Evolutionary conservation across 1,140 invertebrate genomes (phyloP), one percentile per base, ranked within the genome.

Genomic region (Drosophila pandora): DNA sequence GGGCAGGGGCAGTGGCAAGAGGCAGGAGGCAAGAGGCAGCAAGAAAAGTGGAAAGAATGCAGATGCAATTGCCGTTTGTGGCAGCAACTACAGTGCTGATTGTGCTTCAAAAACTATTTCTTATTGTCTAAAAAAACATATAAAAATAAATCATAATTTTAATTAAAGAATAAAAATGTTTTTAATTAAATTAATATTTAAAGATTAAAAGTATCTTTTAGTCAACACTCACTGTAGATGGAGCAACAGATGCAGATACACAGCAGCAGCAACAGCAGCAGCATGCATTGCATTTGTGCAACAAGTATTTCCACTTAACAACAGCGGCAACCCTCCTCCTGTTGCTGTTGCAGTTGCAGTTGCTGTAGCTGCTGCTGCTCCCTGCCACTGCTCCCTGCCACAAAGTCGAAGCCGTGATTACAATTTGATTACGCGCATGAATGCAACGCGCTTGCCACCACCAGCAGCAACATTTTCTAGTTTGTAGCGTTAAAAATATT

Each of bases 231-330:
- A 85, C 82, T 87, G 81, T 87, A 74, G 21, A 71, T 28, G 32
- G 61, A 28, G 54, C 71, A 74, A 73, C 65, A 74, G 67, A 57
- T 81, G 80, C 74, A 75, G 71, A 71, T 74, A 68, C 59, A 79
- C 70, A 75, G 53, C 62, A 67, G 65, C 68, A 52, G 62, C 62
- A 48, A 9, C 52, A 58, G 57, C 65, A 58, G 57, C 65, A 80
- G 78, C 81, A 76, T 87, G 75, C 78, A 85, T 85, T 85, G 85
- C 80, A 90, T 90, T 90, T 90, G 85, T 90, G 85, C 85, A 90
- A 90, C 85, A 90, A 90, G 85, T 90, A 90, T 90, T 90, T 90
- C 85, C 85, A 90, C 87, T 90, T 90, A 85, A 87, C 83, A 87
- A 79, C 76, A 63, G 61, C n/a, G n/a, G n/a, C n/a, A n/a, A n/a